phyloP scores from a whole-genome alignment of 2,888 invertebrate species.

The Drosophila nr. perissopoda region DNA sequence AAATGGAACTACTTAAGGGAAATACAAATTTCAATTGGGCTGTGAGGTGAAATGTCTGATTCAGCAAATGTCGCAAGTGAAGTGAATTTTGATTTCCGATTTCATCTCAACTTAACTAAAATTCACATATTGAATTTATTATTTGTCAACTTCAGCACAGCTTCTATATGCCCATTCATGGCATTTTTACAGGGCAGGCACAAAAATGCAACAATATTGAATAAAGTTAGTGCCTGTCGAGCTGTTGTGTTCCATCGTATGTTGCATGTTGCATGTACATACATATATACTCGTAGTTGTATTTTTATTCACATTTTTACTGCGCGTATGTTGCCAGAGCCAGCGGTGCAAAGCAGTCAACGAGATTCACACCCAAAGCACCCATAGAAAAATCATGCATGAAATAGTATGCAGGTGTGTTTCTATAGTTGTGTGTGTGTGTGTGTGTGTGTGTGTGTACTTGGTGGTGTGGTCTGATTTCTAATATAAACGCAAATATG shows the following conservation, averaged over 20 bases:
- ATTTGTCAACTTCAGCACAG: background rate
- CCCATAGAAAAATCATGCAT: slow-evolving; percentile 43
- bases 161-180: background rate
- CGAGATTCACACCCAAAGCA: slow-evolving; percentile 55
- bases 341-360: slow-evolving; percentile 57
- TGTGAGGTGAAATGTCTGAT: background rate
- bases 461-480: slow-evolving; percentile 41
- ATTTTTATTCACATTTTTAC: slow-evolving; percentile 43
- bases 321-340: slow-evolving; percentile 27
- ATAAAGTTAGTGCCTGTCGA: slow-evolving; percentile 78
- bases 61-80: background rate
- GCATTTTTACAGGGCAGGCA: slow-evolving; percentile 9
- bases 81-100: background rate
- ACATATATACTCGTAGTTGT: slow-evolving; percentile 2
- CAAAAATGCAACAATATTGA: slow-evolving; percentile 72
- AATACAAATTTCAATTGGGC: background rate
- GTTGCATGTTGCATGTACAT: slow-evolving; percentile 35
- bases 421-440: slow-evolving; percentile 5
- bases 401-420: slow-evolving; percentile 41
- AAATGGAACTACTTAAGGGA: background rate
- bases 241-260: slow-evolving; percentile 71
- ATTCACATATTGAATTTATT: background rate
- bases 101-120: background rate
- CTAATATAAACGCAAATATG: slow-evolving; percentile 62
- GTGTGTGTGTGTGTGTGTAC: slow-evolving; percentile 18